A percentile compares a stretch with the other conserved stretches of the same genome.
These are phyloP conservation scores for Lasioglossum pauxillum DNA, from an alignment of 2,888 invertebrate species.

Conservation along the genomic window DNA sequence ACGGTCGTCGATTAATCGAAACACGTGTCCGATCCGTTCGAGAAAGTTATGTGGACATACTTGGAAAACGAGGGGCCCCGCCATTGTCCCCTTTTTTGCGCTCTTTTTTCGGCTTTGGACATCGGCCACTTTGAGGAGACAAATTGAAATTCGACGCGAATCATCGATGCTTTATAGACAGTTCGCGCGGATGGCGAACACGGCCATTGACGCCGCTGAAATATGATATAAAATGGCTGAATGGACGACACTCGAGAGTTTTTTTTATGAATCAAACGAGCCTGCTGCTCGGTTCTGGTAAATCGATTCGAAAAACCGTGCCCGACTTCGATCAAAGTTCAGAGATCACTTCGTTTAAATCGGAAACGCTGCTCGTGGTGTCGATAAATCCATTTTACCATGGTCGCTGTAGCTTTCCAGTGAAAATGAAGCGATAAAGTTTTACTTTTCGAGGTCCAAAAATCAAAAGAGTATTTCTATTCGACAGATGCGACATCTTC, in stretches of 20 bases:
- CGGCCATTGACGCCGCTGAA: background rate
- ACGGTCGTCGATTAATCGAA: conserved; percentile 13
- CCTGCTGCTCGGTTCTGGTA: background rate
- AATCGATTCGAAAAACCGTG: background rate
- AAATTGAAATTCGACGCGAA: conserved; percentile 13
- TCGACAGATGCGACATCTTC: background rate
- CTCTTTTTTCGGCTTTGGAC: background rate
- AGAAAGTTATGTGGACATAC: background rate
- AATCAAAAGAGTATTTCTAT: background rate
- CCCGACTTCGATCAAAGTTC: background rate
- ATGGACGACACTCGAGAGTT: conserved; percentile 14
- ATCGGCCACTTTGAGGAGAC: background rate
- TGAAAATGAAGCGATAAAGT: background rate
- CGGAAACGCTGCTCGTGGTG: background rate
- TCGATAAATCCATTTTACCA: background rate
- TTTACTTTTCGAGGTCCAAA: background rate
- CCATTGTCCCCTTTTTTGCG: background rate
- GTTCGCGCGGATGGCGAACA: background rate
- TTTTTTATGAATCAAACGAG: background rate
- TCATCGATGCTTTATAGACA: conserved; percentile 5
- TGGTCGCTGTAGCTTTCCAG: background rate
- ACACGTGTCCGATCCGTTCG: background rate
- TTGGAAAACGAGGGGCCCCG: background rate
- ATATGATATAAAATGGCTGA: conserved; percentile 9
- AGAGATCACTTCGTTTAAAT: background rate